phyloP scores from a whole-genome alignment of 2,113 vertebrate species.

The Microtus oregoni region DNA sequence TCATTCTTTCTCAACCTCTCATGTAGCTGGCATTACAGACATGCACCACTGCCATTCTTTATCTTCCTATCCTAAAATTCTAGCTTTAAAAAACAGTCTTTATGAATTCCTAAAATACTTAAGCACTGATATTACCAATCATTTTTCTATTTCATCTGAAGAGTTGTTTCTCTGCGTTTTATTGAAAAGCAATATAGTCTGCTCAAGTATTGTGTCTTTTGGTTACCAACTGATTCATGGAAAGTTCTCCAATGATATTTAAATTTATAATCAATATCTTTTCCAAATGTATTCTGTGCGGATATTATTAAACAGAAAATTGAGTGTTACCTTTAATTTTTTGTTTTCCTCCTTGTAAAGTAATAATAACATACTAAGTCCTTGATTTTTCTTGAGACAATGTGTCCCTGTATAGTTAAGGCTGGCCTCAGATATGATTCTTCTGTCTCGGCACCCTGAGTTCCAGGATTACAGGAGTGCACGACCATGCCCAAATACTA shows the following conservation, averaged over 20 bases:
- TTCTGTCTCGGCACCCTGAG: neutral
- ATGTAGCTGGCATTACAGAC: neutral
- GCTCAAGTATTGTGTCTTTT: neutral
- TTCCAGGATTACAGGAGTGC: neutral
- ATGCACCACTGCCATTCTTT: neutral
- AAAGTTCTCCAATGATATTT: neutral
- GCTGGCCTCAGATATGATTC: neutral
- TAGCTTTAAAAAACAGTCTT: neutral
- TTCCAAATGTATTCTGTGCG: neutral
- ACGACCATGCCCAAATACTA: neutral
- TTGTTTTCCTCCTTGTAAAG: neutral
- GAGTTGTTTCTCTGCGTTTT: neutral
- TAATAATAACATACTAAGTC: neutral
- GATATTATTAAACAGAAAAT: neutral
- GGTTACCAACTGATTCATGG: neutral
- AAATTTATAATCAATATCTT: neutral
- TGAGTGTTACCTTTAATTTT: neutral
- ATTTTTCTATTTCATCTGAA: constrained; percentile 2
- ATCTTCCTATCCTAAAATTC: neutral
- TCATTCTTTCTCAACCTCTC: neutral
- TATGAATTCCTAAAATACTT: neutral
- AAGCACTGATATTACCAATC: neutral
- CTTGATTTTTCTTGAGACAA: neutral
- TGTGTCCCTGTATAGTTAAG: neutral
- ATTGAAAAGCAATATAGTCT: constrained; percentile 7